phyloP scores from a whole-genome alignment of 2,797 vertebrate species.

The Coracias cyanogaster region DNA sequence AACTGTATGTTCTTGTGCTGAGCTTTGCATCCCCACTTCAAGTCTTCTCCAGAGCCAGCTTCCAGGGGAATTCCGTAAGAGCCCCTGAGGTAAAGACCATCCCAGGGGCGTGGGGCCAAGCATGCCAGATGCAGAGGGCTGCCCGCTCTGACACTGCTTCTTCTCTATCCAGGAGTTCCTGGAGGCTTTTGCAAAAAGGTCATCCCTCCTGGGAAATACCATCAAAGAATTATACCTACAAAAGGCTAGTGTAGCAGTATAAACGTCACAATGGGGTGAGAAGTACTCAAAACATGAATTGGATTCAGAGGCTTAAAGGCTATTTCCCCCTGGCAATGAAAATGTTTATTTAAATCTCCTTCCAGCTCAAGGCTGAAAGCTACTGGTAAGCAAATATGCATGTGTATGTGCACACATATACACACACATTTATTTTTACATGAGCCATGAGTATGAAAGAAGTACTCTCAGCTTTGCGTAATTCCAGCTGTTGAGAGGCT shows the following conservation, averaged over 20 bases:
- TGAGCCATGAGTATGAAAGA: not conserved
- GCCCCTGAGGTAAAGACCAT: not conserved
- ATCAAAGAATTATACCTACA: not conserved
- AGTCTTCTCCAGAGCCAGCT: not conserved
- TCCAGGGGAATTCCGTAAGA: not conserved
- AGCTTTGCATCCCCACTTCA: not conserved
- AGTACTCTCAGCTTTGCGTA: not conserved
- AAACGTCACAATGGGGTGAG: not conserved
- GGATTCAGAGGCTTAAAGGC: not conserved
- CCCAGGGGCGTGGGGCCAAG: not conserved
- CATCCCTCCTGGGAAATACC: not conserved
- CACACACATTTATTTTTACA: not conserved
- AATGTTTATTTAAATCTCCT: conserved; percentile 18
- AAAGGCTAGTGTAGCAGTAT: not conserved
- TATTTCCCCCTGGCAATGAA: not conserved
- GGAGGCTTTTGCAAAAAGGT: not conserved
- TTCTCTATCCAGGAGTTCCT: not conserved
- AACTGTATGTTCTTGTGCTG: not conserved
- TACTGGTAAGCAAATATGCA: not conserved
- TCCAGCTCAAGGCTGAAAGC: not conserved
- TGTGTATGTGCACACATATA: not conserved
- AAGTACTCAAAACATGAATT: not conserved
- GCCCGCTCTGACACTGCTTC: not conserved
- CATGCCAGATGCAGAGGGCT: not conserved
- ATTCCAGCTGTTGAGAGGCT: not conserved